Evolutionary conservation across 2,113 vertebrate genomes (phyloP), one percentile per base, ranked within the genome.

Genomic region (Xenopus laevis): DNA sequence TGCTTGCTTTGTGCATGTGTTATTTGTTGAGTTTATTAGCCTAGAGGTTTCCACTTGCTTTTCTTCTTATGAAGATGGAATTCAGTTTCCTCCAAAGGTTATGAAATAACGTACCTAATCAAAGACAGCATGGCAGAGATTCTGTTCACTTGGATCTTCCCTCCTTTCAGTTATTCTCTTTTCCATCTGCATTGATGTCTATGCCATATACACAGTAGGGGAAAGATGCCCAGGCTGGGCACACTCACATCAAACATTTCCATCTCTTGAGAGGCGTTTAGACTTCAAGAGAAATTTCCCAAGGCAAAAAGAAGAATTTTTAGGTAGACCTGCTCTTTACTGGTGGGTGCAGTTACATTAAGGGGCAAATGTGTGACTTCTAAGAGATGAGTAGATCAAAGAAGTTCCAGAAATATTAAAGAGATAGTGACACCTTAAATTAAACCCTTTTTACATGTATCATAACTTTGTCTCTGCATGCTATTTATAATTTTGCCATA

Each of bases 131-230:
- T 50, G 47, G 47, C 47, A 10, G 11, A 13, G 47, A 13, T 50
- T 50, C 15, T 50, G 47, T 13, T 50, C 33, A 40, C 33, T 40
- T 40, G 33, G 33, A 50, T 23, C 72, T 74, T 57, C 12, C n/a
- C 18, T 21, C 17, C 52, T 59, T 60, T 61, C 23, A 27, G 55
- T 58, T 30, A 18, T 46, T 17, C 23, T 67, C 53, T 27, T 30
- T 60, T 66, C 30, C 61, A n/a, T 52, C 72, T 62, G 65, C 65
- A 75, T 53, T 75, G 65, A 75, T 75, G 57, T 75, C 55, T 61
- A 68, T 55, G 27, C 46, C 10, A 13, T 66, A 60, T 20, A 60
- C 67, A 75, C 65, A 68, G 21, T 11, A 44, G 30, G 53, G 53
- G 45, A 8, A 68, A 58, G 44, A 75, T 46, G 23, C 27, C 10